phyloP scores from a whole-genome alignment of 2,113 vertebrate species.

The Sula dactylatra region DNA sequence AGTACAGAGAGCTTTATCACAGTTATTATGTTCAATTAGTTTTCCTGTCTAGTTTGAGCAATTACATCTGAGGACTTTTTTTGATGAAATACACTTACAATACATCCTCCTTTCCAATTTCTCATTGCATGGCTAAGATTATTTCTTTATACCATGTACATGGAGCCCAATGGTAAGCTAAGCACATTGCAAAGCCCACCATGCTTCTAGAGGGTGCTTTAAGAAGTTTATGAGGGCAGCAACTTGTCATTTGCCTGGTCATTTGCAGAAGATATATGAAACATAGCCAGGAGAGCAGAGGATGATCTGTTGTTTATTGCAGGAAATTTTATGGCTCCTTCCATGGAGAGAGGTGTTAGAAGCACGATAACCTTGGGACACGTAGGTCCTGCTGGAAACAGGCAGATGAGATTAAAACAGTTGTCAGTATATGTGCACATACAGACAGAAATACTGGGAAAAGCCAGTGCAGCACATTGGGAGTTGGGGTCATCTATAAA shows the following conservation, averaged over 20 bases:
- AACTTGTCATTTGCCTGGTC: neutral
- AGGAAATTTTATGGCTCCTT: neutral
- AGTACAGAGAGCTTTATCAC: neutral
- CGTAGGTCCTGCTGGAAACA: neutral
- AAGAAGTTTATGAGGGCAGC: conserved; percentile 36
- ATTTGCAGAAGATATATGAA: conserved; percentile 28
- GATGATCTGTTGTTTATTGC: neutral
- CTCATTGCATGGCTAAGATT: neutral
- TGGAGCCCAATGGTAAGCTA: neutral
- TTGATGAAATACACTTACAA: neutral
- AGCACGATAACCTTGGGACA: neutral
- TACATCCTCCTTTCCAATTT: neutral
- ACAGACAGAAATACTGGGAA: neutral
- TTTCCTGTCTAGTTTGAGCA: conserved; percentile 34
- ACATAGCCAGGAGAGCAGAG: neutral
- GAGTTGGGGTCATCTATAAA: neutral
- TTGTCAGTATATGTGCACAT: neutral
- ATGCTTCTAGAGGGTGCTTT: neutral
- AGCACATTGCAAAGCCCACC: neutral
- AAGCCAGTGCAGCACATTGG: neutral
- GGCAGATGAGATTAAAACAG: neutral
- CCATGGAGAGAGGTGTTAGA: neutral
- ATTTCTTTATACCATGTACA: neutral
- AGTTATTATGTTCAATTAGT: conserved; percentile 36
- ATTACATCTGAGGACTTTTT: neutral